A percentile compares a stretch with the other conserved stretches of the same genome.
These are phyloP conservation scores for Strongylocentrotus purpuratus DNA, from an alignment of 35 echinoderm and acorn worm species.

Conservation along the genomic window DNA sequence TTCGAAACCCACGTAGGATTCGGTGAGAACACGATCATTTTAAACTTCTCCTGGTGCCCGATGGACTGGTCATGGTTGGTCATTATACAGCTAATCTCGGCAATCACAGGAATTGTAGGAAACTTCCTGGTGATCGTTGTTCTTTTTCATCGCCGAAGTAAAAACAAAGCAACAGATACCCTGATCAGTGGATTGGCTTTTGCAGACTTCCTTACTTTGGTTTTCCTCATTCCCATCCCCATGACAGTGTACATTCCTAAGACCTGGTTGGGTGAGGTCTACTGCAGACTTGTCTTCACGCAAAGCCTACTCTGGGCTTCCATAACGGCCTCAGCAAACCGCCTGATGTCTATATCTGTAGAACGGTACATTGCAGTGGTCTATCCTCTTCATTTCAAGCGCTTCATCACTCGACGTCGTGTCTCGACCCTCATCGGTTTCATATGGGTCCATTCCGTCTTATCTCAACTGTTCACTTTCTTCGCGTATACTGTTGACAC, in stretches of 20 bases:
- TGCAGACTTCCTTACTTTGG: constrained; percentile 39
- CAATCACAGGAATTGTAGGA: background rate
- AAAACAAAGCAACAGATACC: background rate
- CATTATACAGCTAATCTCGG: constrained; percentile 1
- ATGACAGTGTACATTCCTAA: background rate
- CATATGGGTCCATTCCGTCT: too few species aligned
- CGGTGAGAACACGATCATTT: background rate
- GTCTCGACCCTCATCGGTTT: too few species aligned
- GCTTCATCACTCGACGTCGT: too few species aligned
- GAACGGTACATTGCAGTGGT: background rate
- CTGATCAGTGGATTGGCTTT: constrained; percentile 38
- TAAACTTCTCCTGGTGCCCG: background rate
- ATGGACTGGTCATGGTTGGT: background rate
- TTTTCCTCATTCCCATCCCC: constrained; percentile 20
- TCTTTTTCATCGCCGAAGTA: background rate
- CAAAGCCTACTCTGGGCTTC: constrained; percentile 2
- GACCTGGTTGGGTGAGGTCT: background rate
- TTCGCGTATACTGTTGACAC: background rate
- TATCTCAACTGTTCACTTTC: background rate
- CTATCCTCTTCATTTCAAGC: too few species aligned
- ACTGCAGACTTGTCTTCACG: constrained; percentile 2
- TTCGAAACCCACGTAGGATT: background rate
- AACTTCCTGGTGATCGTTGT: background rate
- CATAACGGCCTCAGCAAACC: background rate
- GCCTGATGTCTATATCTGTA: constrained; percentile 36